Conservation (phyloP, 2,888 invertebrate species). For the Busseola fusca region DNA sequence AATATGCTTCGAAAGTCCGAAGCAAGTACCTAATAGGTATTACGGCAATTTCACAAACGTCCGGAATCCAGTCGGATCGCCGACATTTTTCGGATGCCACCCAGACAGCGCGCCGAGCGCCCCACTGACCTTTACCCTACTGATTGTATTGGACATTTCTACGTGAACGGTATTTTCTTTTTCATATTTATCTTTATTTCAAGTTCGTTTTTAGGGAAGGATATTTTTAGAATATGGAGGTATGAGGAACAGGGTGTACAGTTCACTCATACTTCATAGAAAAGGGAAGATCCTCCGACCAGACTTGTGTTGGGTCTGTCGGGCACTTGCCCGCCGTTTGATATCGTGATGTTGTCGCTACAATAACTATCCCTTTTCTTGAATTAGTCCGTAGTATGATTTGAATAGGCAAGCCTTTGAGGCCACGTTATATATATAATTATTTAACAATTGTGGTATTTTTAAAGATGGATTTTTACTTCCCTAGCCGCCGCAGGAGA, state of each 20-base stretch:
- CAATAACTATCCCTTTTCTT: neutral
- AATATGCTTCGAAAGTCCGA: neutral
- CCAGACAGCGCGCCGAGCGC: slow-evolving; percentile 21
- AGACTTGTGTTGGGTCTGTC: no score
- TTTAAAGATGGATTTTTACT: neutral
- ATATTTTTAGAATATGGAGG: no score
- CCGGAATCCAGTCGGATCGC: slow-evolving; percentile 26
- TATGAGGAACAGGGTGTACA: no score
- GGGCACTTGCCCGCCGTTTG: no score
- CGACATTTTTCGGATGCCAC: slow-evolving; percentile 43
- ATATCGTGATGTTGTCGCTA: no score
- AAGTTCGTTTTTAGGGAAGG: neutral
- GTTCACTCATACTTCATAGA: no score
- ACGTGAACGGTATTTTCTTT: slow-evolving; percentile 21
- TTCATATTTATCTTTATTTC: slow-evolving; percentile 1
- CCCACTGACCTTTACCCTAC: slow-evolving; percentile 51
- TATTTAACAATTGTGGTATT: neutral
- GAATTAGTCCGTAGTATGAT: neutral
- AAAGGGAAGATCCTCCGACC: no score
- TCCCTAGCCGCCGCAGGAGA: no score
- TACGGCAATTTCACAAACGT: slow-evolving; percentile 7
- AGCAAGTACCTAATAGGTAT: neutral
- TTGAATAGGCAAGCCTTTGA: neutral
- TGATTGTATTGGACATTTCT: slow-evolving; percentile 21
- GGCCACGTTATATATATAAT: neutral